Evolutionary conservation across 2,888 invertebrate species (phyloP), one percentile per base, ranked within the genome.

Genomic region (Cheilosia urbana): DNA sequence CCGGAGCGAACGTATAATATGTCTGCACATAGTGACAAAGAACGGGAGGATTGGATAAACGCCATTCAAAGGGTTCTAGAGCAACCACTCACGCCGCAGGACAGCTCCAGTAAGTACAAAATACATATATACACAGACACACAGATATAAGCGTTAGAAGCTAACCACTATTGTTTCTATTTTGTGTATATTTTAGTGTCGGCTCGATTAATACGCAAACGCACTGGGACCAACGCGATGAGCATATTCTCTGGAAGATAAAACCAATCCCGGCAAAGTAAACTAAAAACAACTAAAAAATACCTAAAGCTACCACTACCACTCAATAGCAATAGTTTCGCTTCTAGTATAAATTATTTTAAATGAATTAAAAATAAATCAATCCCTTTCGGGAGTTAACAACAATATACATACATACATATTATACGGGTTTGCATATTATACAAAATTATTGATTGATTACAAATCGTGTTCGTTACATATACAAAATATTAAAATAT

Each of bases 31-130:
- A 95, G 94, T 1, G 95, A 96, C 88, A 95, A 95, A 55, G 97
- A 97, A 88, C 93, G 97, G 87, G 95, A 95, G 81, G 94, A 95
- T 73, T 98, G 97, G 97, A 96, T 97, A 75, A 94, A 94, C 47
- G 95, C 95, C 34, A 93, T 97, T 87, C 95, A 96, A 89, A 94
- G 94, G 89, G 95, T 97, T 15, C 93, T 97, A 57, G 95, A 96
- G 69, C 93, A 95, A 88, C 96, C 95, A 0, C 93, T 97, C 53
- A 95, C 96, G 13, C 96, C 96, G 6, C 97, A 97, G 91, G 97
- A 97, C 90, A 95, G 94, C 84, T 94, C 94, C 88, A 94, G 96
- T 96, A 90, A 93, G 94, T 93, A 73, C 6, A 24, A 24, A 1
- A 47, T 15, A 15, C 6, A n/a, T n/a, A n/a, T n/a, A n/a, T n/a